Conservation (phyloP, 2,113 vertebrate genomes). For the Nematolebias whitei region DNA sequence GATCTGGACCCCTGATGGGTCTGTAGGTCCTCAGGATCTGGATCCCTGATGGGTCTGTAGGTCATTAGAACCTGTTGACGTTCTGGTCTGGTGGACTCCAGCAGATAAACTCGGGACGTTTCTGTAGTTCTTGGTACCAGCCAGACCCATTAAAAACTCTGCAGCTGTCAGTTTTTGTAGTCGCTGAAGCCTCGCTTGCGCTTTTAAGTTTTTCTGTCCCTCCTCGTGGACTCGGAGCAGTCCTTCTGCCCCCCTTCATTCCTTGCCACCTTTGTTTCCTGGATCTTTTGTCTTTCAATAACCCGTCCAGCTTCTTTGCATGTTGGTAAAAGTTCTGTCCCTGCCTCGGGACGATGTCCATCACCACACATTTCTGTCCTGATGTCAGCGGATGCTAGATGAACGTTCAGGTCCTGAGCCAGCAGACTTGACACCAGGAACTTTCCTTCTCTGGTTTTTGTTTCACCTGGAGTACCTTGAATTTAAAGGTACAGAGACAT, state of each 20-base stretch:
- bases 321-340: conserved; percentile 18
- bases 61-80: conserved; percentile 41
- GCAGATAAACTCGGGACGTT: conserved; percentile 30
- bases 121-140: not conserved
- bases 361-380: not conserved
- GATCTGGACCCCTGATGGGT: too few species aligned
- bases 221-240: too few species aligned
- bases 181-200: conserved; percentile 37
- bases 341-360: not conserved
- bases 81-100: too few species aligned
- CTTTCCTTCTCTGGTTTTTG: conserved; percentile 20
- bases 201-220: conserved; percentile 3
- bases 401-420: not conserved
- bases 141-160: conserved; percentile 10
- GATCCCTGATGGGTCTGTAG: too few species aligned
- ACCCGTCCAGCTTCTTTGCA: conserved; percentile 38
- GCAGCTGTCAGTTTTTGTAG: conserved; percentile 35
- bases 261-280: not conserved
- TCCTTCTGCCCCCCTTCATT: not conserved
- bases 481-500: conserved; percentile 24
- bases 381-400: not conserved
- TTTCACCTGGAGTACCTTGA: conserved; percentile 61
- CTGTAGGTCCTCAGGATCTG: too few species aligned
- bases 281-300: not conserved
- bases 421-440: not conserved